phyloP scores from a whole-genome alignment of 1,140 invertebrate species.

The Lepidurus packardi region DNA sequence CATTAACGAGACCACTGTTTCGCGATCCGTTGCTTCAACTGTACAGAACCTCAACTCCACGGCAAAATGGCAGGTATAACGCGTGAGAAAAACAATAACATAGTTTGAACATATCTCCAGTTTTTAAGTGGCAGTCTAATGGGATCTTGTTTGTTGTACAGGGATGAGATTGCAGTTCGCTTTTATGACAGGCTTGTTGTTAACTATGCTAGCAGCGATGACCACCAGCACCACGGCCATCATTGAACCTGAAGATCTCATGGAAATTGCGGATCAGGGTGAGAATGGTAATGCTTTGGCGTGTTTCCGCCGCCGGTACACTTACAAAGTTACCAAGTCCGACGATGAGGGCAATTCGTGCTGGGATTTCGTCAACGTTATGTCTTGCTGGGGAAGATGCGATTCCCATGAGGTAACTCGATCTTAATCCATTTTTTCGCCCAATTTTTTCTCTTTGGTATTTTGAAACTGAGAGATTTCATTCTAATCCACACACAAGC shows the following conservation, averaged over 20 bases:
- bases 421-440: background rate
- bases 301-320: conserved; percentile 50
- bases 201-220: conserved; percentile 8
- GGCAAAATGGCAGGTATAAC: conserved; percentile 4
- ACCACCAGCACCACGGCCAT: conserved; percentile 23
- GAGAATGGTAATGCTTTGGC: conserved; percentile 41
- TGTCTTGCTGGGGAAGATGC: conserved; percentile 75
- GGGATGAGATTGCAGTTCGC: background rate
- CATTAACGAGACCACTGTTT: background rate
- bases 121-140: background rate
- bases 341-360: conserved; percentile 59
- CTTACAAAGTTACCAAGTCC: conserved; percentile 50
- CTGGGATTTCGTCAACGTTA: conserved; percentile 64
- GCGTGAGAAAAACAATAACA: background rate
- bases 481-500: too few relatives aligned
- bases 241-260: conserved; percentile 28
- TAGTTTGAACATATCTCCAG: background rate
- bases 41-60: background rate
- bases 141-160: background rate
- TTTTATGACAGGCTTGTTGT: background rate
- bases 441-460: too few relatives aligned
- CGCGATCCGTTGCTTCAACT: background rate
- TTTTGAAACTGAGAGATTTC: too few relatives aligned
- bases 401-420: conserved; percentile 65
- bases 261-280: background rate